These are phyloP conservation scores for Sarcophaga bullata DNA, from an alignment of 1,140 invertebrate species.

Conservation along the genomic window DNA sequence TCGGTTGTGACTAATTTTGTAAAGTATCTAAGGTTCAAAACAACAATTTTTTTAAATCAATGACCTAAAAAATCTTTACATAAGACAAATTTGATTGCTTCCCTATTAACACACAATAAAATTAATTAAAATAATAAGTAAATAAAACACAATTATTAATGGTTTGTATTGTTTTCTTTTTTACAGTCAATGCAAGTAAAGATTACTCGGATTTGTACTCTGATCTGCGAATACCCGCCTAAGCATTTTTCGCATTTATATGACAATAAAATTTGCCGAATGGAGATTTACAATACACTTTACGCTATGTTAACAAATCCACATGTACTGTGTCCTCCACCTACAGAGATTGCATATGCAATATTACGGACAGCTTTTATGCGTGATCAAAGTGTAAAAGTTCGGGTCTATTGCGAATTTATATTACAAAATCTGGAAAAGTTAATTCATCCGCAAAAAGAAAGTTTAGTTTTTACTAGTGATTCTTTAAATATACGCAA, in stretches of 20 bases:
- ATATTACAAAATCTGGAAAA: constrained; percentile 42
- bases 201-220: not conserved
- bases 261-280: constrained; percentile 34
- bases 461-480: constrained; percentile 39
- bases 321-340: constrained; percentile 46
- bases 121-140: too few species aligned
- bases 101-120: too few species aligned
- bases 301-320: constrained; percentile 29
- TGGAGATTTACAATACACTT: constrained; percentile 37
- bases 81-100: too few species aligned
- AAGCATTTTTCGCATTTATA: constrained; percentile 17
- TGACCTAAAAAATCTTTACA: too few species aligned
- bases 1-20: too few species aligned
- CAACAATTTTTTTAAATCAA: too few species aligned
- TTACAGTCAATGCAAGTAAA: not conserved
- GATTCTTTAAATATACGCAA: constrained; percentile 35
- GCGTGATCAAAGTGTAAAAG: constrained; percentile 19
- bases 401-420: constrained; percentile 31
- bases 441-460: constrained; percentile 47
- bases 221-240: not conserved
- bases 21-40: too few species aligned
- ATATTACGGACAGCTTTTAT: constrained; percentile 31
- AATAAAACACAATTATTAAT: too few species aligned
- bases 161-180: not conserved
- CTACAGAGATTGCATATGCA: constrained; percentile 25